A percentile compares a stretch with the other conserved stretches of the same genome.
phyloP scores from a whole-genome alignment of 2,113 vertebrate genomes.

The Atherinomorus stipes region DNA sequence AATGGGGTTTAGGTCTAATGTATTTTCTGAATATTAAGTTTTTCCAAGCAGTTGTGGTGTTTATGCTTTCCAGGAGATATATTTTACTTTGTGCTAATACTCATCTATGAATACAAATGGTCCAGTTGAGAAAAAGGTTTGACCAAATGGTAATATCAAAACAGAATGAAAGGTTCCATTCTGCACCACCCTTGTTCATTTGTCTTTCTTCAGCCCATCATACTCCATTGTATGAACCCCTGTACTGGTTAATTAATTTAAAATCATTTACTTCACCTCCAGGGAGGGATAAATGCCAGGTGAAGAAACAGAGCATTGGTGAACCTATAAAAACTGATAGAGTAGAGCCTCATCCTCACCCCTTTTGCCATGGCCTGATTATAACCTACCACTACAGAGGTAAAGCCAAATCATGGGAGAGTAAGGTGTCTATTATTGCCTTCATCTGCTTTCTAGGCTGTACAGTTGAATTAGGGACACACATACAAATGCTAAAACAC shows the following conservation, averaged over 20 bases:
- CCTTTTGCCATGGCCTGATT: slow-evolving; percentile 81
- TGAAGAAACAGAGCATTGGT: slow-evolving; percentile 78
- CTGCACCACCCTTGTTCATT: slow-evolving; percentile 51
- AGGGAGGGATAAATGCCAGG: slow-evolving; percentile 84
- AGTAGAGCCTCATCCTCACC: slow-evolving; percentile 77
- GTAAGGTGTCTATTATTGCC: slow-evolving; percentile 57
- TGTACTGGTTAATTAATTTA: slow-evolving; percentile 85
- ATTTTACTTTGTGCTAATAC: slow-evolving; percentile 1
- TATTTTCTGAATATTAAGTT: slow-evolving; percentile 6
- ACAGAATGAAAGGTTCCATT: slow-evolving; percentile 12
- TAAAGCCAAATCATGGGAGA: slow-evolving; percentile 75
- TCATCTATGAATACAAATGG: slow-evolving; percentile 10
- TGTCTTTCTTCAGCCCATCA: slow-evolving; percentile 52
- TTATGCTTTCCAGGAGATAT: slow-evolving; percentile 16
- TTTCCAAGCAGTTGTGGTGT: neutral
- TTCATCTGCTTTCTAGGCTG: slow-evolving; percentile 70
- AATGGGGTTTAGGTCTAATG: neutral
- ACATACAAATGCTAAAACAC: slow-evolving; percentile 8
- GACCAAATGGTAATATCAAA: slow-evolving; percentile 12
- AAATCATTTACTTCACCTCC: slow-evolving; percentile 82
- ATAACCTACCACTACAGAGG: slow-evolving; percentile 72
- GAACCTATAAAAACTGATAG: slow-evolving; percentile 87
- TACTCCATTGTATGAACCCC: slow-evolving; percentile 56
- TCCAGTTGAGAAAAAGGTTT: slow-evolving; percentile 11
- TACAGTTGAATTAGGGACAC: slow-evolving; percentile 61